Evolutionary conservation across 23 tunicate species (phyloP).

Genomic region (Styela clava): DNA sequence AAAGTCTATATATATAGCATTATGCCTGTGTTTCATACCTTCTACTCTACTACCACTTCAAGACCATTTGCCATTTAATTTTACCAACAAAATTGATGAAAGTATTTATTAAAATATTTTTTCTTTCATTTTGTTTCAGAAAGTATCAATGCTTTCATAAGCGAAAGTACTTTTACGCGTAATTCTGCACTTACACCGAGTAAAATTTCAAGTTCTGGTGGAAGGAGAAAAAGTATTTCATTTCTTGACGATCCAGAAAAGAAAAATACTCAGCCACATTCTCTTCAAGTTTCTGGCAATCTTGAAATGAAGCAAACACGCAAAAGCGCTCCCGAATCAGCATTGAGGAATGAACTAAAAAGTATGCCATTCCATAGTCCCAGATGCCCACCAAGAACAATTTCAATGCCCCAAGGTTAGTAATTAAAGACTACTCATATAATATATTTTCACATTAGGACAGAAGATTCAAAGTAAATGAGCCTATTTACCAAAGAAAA

Average conservation of each 20-base stretch:
- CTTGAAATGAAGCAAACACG: neutral
- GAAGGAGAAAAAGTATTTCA: constrained; percentile 12
- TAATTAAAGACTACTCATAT: too few relatives aligned
- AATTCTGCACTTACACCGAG: neutral
- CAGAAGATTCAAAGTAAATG: too few relatives aligned
- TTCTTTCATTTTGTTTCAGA: neutral
- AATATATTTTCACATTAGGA: too few relatives aligned
- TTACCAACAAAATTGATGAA: too few relatives aligned
- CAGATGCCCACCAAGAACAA: neutral
- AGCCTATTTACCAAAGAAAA: too few relatives aligned
- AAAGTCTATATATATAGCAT: too few relatives aligned
- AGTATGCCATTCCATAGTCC: constrained; percentile 1
- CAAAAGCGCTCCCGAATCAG: constrained; percentile 27
- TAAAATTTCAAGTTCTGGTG: neutral
- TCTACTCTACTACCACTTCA: too few relatives aligned
- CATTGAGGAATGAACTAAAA: constrained; percentile 8
- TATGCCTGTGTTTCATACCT: too few relatives aligned
- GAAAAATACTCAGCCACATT: neutral
- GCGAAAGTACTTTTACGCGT: neutral
- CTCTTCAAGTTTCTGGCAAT: neutral
- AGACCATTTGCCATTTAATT: too few relatives aligned
- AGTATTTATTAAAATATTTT: too few relatives aligned
- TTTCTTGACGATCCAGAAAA: constrained; percentile 18
- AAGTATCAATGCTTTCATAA: neutral
- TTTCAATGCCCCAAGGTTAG: neutral